Percentiles rank a stretch among this genome's conserved stretches.
Conservation (phyloP, 1,140 invertebrate species). For the Nylanderia fulva region DNA sequence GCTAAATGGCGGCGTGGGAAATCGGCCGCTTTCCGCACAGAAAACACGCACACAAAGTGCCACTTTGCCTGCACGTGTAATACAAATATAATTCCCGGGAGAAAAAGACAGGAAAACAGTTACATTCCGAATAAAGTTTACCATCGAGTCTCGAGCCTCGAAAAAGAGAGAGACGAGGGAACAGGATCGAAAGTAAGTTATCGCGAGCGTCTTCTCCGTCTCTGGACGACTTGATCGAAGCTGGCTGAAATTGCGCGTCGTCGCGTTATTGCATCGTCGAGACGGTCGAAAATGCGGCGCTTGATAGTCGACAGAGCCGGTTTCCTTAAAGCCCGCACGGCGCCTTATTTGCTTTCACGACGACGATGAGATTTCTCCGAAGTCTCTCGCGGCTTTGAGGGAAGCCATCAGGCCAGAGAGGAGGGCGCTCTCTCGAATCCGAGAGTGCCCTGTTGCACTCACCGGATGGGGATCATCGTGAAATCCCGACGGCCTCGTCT, state of each 20-base stretch:
- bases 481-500: slow-evolving; percentile 43
- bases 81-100: neutral
- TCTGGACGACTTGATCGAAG: neutral
- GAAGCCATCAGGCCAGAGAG: too few species aligned
- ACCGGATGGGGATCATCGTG: slow-evolving; percentile 44
- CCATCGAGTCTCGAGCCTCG: neutral
- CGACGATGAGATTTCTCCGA: slow-evolving; percentile 66
- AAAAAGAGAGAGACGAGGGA: neutral
- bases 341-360: slow-evolving; percentile 69
- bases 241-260: slow-evolving; percentile 6
- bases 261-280: slow-evolving; percentile 35
- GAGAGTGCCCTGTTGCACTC: neutral
- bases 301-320: slow-evolving; percentile 67
- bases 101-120: neutral
- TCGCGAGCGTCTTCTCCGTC: neutral
- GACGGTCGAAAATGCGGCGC: neutral
- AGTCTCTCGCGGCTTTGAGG: slow-evolving; percentile 44
- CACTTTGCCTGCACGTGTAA: too few species aligned
- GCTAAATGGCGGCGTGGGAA: too few species aligned
- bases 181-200: neutral
- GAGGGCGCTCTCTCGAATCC: slow-evolving; percentile 1
- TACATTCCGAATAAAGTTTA: neutral
- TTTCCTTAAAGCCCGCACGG: slow-evolving; percentile 70
- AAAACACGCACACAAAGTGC: too few species aligned
- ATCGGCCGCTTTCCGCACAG: too few species aligned